Evolutionary conservation across 1,140 invertebrate genomes (phyloP), one percentile per base, ranked within the genome.

Genomic region (Caenorhabditis inopinata): DNA sequence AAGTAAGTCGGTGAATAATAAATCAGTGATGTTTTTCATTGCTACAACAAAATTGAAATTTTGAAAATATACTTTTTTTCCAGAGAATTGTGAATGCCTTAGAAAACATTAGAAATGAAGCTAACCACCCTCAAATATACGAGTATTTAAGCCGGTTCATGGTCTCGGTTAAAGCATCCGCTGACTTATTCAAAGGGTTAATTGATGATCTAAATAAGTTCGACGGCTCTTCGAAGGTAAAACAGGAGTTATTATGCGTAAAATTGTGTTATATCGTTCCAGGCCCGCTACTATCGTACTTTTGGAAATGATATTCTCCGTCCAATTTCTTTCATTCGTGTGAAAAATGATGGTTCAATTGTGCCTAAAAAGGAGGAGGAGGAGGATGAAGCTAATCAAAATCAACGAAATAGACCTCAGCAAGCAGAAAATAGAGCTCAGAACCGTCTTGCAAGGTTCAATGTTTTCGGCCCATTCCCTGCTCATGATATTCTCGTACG

Each of bases 51-150:
- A n/a, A n/a, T n/a, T n/a, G n/a, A n/a, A n/a, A n/a, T 32, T 29
- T 38, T 68, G 11, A 18, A 42, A 23, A 32, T 58, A 1, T n/a
- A 1, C 4, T 32, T 21, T 32, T 68, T 32, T 68, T 68, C 11
- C n/a, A 68, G 58, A 68, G 58, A 42, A 68, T 68, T 29, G 32
- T 7, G 23, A 68, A 68, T 21, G 58, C 58, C n/a, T 38, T 68
- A 21, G 58, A 9, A 21, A 68, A 68, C n/a, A 68, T 68, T 38
- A n/a, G 58, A 38, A 12, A 7, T 6, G 16, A 68, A 27, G 29
- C 58, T 0, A 32, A 68, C 38, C 58, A 68, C n/a, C 58, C 58
- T 1, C 2, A 32, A 6, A 38, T 68, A 4, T 68, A 68, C n/a
- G 58, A 68, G 21, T 38, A 42, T 11, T 25, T 68, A 1, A 68